Evolutionary conservation across 2,797 vertebrate genomes (phyloP).

Genomic region (Natrix natrix): DNA sequence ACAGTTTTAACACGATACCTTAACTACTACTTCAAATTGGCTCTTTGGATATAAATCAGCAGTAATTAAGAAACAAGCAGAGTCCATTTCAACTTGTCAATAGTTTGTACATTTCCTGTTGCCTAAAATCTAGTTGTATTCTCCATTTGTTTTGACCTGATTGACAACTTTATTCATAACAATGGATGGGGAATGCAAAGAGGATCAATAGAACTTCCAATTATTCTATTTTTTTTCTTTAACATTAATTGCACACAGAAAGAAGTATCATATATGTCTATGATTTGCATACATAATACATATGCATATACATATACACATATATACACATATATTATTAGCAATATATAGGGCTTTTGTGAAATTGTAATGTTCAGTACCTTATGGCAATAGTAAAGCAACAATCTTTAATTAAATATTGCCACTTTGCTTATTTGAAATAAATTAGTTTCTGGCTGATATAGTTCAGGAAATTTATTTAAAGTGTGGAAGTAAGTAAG

Average conservation of each 20-base stretch:
- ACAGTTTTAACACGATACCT: not conserved
- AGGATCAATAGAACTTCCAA: slow-evolving; percentile 14
- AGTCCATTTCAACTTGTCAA: slow-evolving; percentile 34
- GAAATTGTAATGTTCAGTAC: not conserved
- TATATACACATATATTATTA: not conserved
- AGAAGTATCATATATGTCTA: slow-evolving; percentile 10
- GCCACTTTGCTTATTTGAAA: not conserved
- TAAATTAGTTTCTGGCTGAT: not conserved
- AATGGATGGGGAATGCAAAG: not conserved
- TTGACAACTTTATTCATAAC: slow-evolving; percentile 45
- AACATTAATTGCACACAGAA: slow-evolving; percentile 27
- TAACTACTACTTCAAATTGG: not conserved
- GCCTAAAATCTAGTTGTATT: slow-evolving; percentile 36
- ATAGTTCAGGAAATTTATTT: not conserved
- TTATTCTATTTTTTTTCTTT: slow-evolving; percentile 21
- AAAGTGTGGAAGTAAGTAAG: not conserved
- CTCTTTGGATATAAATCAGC: not conserved
- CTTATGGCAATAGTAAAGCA: not conserved
- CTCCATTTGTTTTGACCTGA: slow-evolving; percentile 58
- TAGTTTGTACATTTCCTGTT: slow-evolving; percentile 34
- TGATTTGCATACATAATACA: not conserved
- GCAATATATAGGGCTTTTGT: not conserved
- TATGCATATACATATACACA: not conserved
- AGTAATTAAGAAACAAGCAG: not conserved
- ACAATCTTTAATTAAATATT: not conserved